Evolutionary conservation across 1,140 invertebrate species (phyloP).

Genomic region (Acromyrmex heyeri): DNA sequence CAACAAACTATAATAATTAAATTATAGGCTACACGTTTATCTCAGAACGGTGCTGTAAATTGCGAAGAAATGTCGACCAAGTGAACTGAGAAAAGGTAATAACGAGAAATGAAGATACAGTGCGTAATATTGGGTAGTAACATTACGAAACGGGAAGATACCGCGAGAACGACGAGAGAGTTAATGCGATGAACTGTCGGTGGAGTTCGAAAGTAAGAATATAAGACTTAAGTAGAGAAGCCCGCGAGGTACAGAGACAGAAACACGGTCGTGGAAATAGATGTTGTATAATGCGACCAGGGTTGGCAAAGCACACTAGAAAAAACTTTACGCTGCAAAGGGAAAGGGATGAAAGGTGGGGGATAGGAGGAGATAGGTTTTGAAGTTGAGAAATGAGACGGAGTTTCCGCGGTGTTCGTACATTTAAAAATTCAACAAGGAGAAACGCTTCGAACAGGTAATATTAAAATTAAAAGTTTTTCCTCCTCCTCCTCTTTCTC

Average conservation of each 20-base stretch:
- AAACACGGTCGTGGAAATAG: slow-evolving; percentile 38
- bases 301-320: slow-evolving; percentile 29
- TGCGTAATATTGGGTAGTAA: slow-evolving; percentile 28
- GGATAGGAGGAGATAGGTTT: slow-evolving; percentile 28
- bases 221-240: slow-evolving; percentile 47
- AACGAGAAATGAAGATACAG: slow-evolving; percentile 17
- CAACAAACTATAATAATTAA: slow-evolving; percentile 27
- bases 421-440: slow-evolving; percentile 60
- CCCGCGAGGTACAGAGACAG: slow-evolving; percentile 36
- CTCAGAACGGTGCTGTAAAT: background rate
- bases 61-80: background rate
- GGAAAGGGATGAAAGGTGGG: background rate
- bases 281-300: slow-evolving; percentile 54
- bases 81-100: slow-evolving; percentile 22
- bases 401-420: slow-evolving; percentile 51
- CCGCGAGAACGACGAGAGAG: slow-evolving; percentile 17
- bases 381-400: slow-evolving; percentile 60
- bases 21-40: slow-evolving; percentile 11
- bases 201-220: slow-evolving; percentile 49
- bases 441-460: slow-evolving; percentile 51
- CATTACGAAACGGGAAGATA: slow-evolving; percentile 30
- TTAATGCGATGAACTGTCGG: slow-evolving; percentile 59
- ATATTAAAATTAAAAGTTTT: slow-evolving; percentile 65
- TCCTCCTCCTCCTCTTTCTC: background rate
- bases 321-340: slow-evolving; percentile 48